A percentile compares a stretch with the other conserved stretches of the same genome.
Conservation (phyloP, 2,113 vertebrate species). For the Leptocoma aspasia region DNA sequence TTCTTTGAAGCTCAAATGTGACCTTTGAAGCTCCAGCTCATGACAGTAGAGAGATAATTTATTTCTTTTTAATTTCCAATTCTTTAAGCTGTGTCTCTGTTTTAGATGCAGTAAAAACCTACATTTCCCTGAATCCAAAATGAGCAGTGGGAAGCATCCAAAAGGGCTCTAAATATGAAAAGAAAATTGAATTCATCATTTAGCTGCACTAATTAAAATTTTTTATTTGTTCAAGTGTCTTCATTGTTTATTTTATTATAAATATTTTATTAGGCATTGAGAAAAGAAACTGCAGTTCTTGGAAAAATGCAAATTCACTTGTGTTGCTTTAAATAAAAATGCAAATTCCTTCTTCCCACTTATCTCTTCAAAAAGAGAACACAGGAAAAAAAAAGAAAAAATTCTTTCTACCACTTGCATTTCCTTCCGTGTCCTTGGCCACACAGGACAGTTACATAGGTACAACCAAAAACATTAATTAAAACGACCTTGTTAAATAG, state of each 20-base stretch:
- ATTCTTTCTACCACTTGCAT: not conserved
- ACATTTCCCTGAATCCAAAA: slow-evolving; percentile 30
- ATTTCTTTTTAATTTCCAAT: slow-evolving; percentile 42
- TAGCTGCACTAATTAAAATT: slow-evolving; percentile 55
- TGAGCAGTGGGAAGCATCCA: slow-evolving; percentile 1
- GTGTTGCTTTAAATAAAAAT: slow-evolving; percentile 71
- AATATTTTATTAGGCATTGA: slow-evolving; percentile 66
- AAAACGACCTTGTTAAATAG: not conserved
- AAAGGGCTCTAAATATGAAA: slow-evolving; percentile 40
- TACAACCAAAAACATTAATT: not conserved
- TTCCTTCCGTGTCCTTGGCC: not conserved
- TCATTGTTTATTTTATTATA: slow-evolving; percentile 61
- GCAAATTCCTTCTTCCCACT: slow-evolving; percentile 61
- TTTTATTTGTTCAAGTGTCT: slow-evolving; percentile 44
- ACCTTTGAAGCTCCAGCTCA: not conserved
- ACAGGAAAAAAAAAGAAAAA: not conserved
- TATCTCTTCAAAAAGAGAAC: slow-evolving; percentile 48
- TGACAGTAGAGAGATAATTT: not conserved
- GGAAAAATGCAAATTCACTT: slow-evolving; percentile 65
- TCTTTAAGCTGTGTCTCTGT: not conserved
- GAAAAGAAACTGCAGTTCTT: slow-evolving; percentile 55
- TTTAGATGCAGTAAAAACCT: not conserved
- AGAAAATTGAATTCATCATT: slow-evolving; percentile 51
- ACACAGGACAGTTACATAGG: not conserved
- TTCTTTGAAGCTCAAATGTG: not conserved